Base-by-base conservation (phyloP, 2,113 vertebrate species). In the Hippopotamus amphibius region DNA sequence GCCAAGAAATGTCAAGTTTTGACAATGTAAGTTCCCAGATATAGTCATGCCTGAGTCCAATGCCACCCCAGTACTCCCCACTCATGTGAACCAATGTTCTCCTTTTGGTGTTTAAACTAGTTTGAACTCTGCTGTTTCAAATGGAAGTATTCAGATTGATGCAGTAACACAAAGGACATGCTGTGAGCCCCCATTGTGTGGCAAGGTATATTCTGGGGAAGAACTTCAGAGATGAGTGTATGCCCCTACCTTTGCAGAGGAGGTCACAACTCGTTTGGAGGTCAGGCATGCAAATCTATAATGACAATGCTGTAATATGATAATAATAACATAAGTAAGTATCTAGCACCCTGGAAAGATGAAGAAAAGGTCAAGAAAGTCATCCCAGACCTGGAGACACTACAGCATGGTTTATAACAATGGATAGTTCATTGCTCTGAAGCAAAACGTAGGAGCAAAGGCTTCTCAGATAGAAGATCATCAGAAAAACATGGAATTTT, bases 101-200 rank as follows among this genome's bases (percentile, higher is more conserved):
- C 21, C 16, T 65, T 57, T 50, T 11, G 26, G 43, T 9, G 3
- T 6, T 26, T 53, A 68, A n/a, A 21, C 5, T 50, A 24, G 10
- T 50, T n/a, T 86, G 55, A 71, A 86, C 4, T 13, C 41, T 19
- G 9, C 55, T 59, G 0, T 22, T 76, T 19, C 41, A 48, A 69
- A 41, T 2, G 55, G 3, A 57, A 46, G 0, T 48, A 6, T 41
- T 93, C 48, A n/a, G 8, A 65, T 15, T 57, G 37, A 81, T 33
- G 15, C 17, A 61, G 43, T 7, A 15, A 33, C 15, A 26, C 1
- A 28, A 37, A 79, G 33, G 43, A 48, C 15, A 8, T 2, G 0
- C 0, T 7, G 3, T 17, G 43, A 50, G 26, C 0, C 5, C 13
- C 2, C 11, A 3, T 1, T 22, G 0, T 43, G 5, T 66, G 7